Conservation (phyloP, 2,888 invertebrate genomes). For the Eurois occulta region DNA sequence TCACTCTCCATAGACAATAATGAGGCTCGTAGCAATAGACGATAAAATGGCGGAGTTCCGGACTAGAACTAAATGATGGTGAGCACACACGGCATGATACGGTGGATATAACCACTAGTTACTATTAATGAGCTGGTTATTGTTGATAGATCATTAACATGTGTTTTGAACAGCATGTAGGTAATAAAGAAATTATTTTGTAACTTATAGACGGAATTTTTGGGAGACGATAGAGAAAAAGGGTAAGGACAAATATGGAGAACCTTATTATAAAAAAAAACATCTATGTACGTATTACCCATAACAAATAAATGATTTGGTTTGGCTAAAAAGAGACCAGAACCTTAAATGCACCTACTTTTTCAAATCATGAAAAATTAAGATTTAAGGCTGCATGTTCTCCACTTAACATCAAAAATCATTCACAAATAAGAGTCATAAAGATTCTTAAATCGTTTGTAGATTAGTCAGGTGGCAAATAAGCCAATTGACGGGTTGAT, state of each 20-base stretch:
- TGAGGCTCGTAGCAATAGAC: slow-evolving; percentile 34
- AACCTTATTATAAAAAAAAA: too few species aligned
- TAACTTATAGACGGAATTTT: neutral
- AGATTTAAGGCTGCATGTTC: neutral
- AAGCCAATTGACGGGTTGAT: slow-evolving; percentile 55
- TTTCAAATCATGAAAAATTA: neutral
- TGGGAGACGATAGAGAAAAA: neutral
- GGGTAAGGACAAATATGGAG: too few species aligned
- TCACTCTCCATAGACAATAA: slow-evolving; percentile 41
- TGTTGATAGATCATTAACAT: slow-evolving; percentile 9
- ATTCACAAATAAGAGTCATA: slow-evolving; percentile 11
- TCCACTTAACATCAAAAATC: slow-evolving; percentile 1
- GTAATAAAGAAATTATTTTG: neutral
- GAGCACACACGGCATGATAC: slow-evolving; percentile 36
- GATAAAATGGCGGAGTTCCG: slow-evolving; percentile 49
- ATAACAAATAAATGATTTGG: too few species aligned
- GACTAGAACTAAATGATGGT: slow-evolving; percentile 45
- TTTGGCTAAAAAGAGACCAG: too few species aligned
- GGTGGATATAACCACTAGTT: slow-evolving; percentile 24
- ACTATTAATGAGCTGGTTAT: slow-evolving; percentile 26
- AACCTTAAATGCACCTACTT: neutral
- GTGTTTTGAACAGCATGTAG: slow-evolving; percentile 23
- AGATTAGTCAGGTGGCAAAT: slow-evolving; percentile 53
- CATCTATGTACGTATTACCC: too few species aligned
- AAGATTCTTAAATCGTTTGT: slow-evolving; percentile 10